These are phyloP conservation scores for Noctua janthina DNA, from an alignment of 2,888 invertebrate species.

Conservation along the genomic window DNA sequence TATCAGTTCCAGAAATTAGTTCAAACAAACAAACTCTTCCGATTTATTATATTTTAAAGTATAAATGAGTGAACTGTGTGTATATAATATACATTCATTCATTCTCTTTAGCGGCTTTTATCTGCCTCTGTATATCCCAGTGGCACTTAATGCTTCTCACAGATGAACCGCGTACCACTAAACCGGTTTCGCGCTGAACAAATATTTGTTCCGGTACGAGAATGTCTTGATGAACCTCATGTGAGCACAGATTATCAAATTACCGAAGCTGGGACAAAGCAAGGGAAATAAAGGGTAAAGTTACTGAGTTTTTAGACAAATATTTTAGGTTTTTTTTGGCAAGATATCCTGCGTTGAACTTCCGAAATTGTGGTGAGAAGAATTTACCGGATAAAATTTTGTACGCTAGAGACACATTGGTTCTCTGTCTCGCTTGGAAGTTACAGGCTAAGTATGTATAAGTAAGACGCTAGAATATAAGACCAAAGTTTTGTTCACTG, in stretches of 20 bases:
- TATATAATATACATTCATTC: constrained; percentile 31
- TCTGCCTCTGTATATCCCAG: constrained; percentile 17
- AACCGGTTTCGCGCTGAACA: constrained; percentile 54
- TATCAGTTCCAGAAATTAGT: background rate
- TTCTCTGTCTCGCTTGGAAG: background rate
- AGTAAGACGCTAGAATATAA: constrained; percentile 3
- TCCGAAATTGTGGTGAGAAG: background rate
- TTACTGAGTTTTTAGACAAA: constrained; percentile 21
- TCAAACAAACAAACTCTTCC: background rate
- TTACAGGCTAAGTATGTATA: background rate
- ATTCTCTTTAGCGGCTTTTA: constrained; percentile 27
- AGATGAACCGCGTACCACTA: constrained; percentile 22
- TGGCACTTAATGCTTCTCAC: constrained; percentile 26
- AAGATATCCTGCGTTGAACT: background rate
- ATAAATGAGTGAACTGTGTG: background rate
- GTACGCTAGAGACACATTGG: background rate
- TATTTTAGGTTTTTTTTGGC: background rate
- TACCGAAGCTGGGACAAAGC: constrained; percentile 37
- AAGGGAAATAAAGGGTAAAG: constrained; percentile 36
- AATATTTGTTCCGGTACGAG: constrained; percentile 65
- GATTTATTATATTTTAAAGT: background rate
- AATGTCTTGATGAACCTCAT: constrained; percentile 58
- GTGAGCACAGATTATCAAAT: constrained; percentile 59
- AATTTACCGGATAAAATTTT: background rate
- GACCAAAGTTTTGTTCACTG: constrained; percentile 27